Conservation (phyloP, 2,113 vertebrate genomes). For the Nothocercus nigrocapillus region DNA sequence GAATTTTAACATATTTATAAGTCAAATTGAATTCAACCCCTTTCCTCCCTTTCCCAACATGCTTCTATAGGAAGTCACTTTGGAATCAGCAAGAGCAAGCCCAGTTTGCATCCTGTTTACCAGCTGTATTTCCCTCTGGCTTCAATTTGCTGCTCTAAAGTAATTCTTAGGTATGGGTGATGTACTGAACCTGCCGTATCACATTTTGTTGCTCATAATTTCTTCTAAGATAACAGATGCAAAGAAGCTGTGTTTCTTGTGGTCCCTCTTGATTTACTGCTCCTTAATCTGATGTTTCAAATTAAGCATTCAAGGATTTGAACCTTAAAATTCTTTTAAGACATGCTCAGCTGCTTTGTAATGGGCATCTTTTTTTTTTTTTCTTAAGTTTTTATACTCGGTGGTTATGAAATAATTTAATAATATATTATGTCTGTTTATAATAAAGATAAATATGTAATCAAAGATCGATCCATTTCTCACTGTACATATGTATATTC, state of each 20-base stretch:
- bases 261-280: constrained; percentile 40
- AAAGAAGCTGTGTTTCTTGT: constrained; percentile 18
- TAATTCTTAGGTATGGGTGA: neutral
- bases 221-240: constrained; percentile 26
- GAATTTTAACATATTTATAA: constrained; percentile 16
- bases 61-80: neutral
- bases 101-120: neutral
- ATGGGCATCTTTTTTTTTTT: neutral
- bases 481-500: neutral
- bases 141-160: constrained; percentile 57
- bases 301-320: constrained; percentile 18
- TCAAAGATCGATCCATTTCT: neutral
- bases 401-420: constrained; percentile 14
- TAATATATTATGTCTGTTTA: neutral
- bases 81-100: neutral
- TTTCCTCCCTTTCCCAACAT: neutral
- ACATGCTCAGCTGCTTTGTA: constrained; percentile 9
- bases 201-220: constrained; percentile 19
- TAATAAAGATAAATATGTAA: neutral
- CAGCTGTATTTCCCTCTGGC: constrained; percentile 32
- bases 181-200: neutral
- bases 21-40: constrained; percentile 6
- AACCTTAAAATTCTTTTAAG: constrained; percentile 40
- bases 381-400: neutral
- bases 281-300: constrained; percentile 63